A percentile compares a stretch with the other conserved stretches of the same genome.
These are phyloP conservation scores for Struthio camelus DNA, from an alignment of 2,113 vertebrate genomes.

Conservation along the genomic window DNA sequence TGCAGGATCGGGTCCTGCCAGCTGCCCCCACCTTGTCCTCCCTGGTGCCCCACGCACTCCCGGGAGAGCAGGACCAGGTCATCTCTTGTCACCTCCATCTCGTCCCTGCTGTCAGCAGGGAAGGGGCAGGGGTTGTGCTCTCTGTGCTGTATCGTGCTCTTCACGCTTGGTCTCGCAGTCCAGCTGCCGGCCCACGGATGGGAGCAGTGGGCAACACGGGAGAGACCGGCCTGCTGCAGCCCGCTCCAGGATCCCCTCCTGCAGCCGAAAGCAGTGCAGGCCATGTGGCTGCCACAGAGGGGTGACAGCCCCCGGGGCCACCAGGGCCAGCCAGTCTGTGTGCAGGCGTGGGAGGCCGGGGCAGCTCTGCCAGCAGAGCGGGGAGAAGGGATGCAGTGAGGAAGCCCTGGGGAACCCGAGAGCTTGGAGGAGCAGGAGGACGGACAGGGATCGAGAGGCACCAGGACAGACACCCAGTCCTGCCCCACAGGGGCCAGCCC, in stretches of 20 bases:
- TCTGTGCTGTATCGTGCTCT: background rate
- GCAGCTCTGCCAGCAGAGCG: background rate
- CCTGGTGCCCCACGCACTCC: rapidly evolving
- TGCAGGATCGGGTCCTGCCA: background rate
- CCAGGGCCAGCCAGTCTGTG: background rate
- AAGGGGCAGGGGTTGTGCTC: background rate
- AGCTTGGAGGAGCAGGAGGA: background rate
- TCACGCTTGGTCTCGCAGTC: background rate
- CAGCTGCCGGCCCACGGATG: background rate
- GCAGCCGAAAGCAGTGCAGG: background rate
- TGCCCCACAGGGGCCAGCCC: background rate
- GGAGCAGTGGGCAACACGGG: background rate
- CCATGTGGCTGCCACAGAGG: background rate
- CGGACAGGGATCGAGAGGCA: background rate
- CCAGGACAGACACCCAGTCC: background rate
- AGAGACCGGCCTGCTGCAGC: background rate
- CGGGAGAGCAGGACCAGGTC: background rate
- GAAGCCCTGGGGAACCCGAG: background rate
- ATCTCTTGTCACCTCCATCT: background rate
- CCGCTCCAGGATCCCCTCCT: background rate
- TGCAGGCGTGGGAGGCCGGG: background rate
- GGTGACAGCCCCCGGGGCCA: background rate
- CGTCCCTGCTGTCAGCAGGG: background rate
- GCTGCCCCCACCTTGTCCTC: background rate
- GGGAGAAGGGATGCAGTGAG: background rate